Base-by-base conservation (phyloP, 2,888 invertebrate species). In the Nasonovia ribisnigri region DNA sequence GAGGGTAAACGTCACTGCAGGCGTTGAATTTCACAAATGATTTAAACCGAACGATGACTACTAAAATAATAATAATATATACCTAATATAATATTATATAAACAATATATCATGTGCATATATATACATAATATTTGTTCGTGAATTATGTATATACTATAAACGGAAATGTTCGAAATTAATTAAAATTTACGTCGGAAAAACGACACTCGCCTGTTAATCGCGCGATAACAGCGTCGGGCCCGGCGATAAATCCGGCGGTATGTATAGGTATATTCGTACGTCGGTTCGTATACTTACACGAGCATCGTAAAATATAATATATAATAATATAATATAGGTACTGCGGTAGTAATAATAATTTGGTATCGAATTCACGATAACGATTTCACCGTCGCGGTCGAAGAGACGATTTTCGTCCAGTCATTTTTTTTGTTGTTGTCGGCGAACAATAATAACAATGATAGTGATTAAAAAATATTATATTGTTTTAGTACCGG, bases 181-280 rank as follows among this genome's bases (percentile, higher is more conserved):
- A 92, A 92, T 92, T 92, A 92, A 86, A 92, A 92, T 92, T 92
- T 92, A 57, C 86, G 91, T 60, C 57, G 86, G 91, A 92, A 92
- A 87, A 92, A 92, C 91, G 91, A 92, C 60, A 92, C 86, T 92
- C n/a, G 86, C n/a, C 86, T 60, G 91, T 51, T 51, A 54, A 46
- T n/a, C 46, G 86, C 20, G 86, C 60, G 91, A 91, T 91, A 86
- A 91, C 91, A 84, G 46, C 77, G 84, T 84, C n/a, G 84, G 26
- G 48, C 54, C n/a, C 43, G 29, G 5, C 54, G 84, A 84, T 91
- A 91, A 91, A 84, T 90, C 77, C 90, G 90, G 89, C 10, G 51
- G n/a, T 10, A 24, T 77, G 36, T 36, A 26, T 24, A 77, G 67
- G 36, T 77, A 77, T n/a, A 16, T n/a, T 60, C 60, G n/a, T 88